Evolutionary conservation across 2,888 invertebrate species (phyloP).

Genomic region (Orthonevra nobilis): DNA sequence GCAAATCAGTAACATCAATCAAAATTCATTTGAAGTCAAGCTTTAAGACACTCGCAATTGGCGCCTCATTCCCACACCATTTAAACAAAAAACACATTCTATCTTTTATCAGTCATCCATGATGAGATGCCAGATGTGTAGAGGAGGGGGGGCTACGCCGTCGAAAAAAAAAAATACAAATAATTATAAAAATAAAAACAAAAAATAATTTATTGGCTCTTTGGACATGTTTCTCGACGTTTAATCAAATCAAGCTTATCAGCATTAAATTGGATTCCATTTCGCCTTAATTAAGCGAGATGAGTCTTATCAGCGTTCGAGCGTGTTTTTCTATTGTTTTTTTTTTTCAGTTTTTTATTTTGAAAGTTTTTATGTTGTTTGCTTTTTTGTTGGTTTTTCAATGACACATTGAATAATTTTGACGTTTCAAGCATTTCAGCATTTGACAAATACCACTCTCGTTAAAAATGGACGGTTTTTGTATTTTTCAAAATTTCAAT

Average conservation of each 20-base stretch:
- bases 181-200: constrained; percentile 6
- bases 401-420: constrained; percentile 23
- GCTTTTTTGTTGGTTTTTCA: constrained; percentile 7
- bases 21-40: too few species aligned
- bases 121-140: neutral
- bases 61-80: constrained; percentile 10
- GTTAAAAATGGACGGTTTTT: too few species aligned
- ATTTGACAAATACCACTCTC: neutral
- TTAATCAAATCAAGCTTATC: constrained; percentile 28
- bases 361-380: neutral
- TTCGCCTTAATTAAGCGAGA: constrained; percentile 36
- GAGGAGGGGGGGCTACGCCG: neutral
- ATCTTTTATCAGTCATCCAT: neutral
- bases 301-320: constrained; percentile 11
- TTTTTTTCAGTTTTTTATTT: neutral
- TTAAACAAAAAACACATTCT: constrained; percentile 7
- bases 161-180: neutral
- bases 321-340: constrained; percentile 10
- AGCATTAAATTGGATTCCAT: constrained; percentile 36
- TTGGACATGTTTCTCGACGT: constrained; percentile 28
- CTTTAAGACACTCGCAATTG: neutral
- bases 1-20: constrained; percentile 1
- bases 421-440: neutral
- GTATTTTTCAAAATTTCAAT: constrained; percentile 14
- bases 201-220: constrained; percentile 24